These are phyloP conservation scores for Poeciliopsis occidentalis DNA, from an alignment of 2,113 vertebrate species.

Conservation along the genomic window DNA sequence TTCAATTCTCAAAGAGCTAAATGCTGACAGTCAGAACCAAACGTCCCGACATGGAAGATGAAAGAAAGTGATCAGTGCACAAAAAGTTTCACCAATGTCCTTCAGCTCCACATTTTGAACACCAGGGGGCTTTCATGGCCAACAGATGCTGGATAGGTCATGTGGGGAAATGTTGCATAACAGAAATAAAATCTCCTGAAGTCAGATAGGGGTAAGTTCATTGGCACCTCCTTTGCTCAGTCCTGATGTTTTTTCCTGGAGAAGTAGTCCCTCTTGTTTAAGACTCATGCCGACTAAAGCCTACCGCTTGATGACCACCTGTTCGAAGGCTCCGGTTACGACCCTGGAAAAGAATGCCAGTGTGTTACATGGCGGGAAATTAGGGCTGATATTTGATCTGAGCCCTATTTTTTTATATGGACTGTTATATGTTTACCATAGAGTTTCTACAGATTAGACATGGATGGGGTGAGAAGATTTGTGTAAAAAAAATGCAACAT, in stretches of 20 bases:
- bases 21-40: not conserved
- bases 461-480: not conserved
- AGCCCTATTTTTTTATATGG: not conserved
- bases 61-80: conserved; percentile 10
- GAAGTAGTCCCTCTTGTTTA: conserved; percentile 39
- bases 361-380: conserved; percentile 34
- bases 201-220: conserved; percentile 19
- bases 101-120: conserved; percentile 41
- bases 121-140: conserved; percentile 51
- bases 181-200: conserved; percentile 39
- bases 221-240: conserved; percentile 15
- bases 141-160: conserved; percentile 19
- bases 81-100: conserved; percentile 15
- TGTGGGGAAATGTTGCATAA: conserved; percentile 23
- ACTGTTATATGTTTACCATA: not conserved
- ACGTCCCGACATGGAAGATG: not conserved
- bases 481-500: not conserved
- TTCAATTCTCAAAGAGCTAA: not conserved
- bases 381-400: conserved; percentile 15
- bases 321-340: conserved; percentile 89
- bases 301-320: conserved; percentile 95
- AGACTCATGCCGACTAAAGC: conserved; percentile 32
- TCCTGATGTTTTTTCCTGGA: conserved; percentile 5
- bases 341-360: conserved; percentile 79
- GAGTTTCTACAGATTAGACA: not conserved